phyloP scores from a whole-genome alignment of 2,888 invertebrate species.

The Saturnia japonica region DNA sequence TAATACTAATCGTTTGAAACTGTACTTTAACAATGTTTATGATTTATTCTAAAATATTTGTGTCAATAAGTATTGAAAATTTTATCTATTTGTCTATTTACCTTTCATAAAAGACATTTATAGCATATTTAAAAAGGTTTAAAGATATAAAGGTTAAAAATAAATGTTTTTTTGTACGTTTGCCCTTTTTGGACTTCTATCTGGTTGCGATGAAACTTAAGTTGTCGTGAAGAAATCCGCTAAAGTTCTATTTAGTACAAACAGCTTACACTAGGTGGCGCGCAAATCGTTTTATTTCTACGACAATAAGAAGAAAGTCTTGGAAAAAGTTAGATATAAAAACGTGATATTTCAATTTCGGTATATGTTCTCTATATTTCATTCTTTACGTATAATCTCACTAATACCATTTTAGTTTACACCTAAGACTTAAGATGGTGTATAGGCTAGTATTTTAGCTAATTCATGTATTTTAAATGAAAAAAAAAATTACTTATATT shows the following conservation, averaged over 20 bases:
- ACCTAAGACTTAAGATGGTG: neutral
- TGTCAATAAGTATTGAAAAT: slow-evolving; percentile 24
- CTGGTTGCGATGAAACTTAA: too few species aligned
- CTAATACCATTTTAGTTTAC: neutral
- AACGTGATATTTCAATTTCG: too few species aligned
- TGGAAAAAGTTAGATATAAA: too few species aligned
- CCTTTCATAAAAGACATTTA: neutral
- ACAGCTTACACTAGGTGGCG: too few species aligned
- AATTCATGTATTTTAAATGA: neutral
- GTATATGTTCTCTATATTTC: neutral
- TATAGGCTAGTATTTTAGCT: neutral
- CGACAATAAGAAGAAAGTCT: too few species aligned
- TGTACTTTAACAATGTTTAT: slow-evolving; percentile 34
- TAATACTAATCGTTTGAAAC: slow-evolving; percentile 36
- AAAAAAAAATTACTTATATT: too few species aligned
- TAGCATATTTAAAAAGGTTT: neutral
- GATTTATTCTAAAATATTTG: slow-evolving; percentile 36
- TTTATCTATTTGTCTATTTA: neutral
- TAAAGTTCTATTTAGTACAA: too few species aligned
- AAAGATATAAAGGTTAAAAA: neutral
- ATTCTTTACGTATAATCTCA: neutral
- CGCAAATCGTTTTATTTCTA: too few species aligned
- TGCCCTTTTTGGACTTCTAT: too few species aligned
- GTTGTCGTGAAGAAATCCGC: too few species aligned
- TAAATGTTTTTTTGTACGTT: neutral